Conservation (phyloP, 2,888 invertebrate species). For the Spisula subtruncata region DNA sequence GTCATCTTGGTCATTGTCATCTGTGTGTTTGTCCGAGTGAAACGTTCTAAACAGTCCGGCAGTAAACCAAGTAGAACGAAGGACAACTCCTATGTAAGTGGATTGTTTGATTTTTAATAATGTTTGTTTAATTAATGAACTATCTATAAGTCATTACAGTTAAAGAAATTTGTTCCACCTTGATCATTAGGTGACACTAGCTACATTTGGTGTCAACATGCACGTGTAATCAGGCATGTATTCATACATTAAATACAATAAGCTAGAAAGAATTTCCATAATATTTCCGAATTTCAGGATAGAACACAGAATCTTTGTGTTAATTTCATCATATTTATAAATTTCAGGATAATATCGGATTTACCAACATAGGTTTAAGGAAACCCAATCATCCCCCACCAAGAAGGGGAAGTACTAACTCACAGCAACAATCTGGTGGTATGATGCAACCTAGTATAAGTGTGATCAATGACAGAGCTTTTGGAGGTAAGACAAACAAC, state of each 20-base stretch:
- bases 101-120: background rate
- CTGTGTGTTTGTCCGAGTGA: slow-evolving; percentile 41
- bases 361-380: background rate
- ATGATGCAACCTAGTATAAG: background rate
- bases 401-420: slow-evolving; percentile 26
- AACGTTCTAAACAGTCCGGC: background rate
- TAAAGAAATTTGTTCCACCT: too few species aligned
- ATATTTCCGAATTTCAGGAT: too few species aligned
- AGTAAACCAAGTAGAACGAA: background rate
- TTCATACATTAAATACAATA: too few species aligned
- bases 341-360: slow-evolving; percentile 57
- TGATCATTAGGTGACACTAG: too few species aligned
- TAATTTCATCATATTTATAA: background rate
- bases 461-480: background rate
- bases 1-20: slow-evolving; percentile 36
- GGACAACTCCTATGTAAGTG: slow-evolving; percentile 52
- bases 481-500: background rate
- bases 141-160: too few species aligned
- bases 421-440: slow-evolving; percentile 20
- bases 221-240: too few species aligned
- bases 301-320: background rate
- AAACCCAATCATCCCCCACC: slow-evolving; percentile 43
- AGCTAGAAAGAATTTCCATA: too few species aligned
- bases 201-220: too few species aligned
- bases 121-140: too few species aligned